These are phyloP conservation scores for Cephalopholis sonnerati DNA, from an alignment of 2,113 vertebrate species.

Conservation along the genomic window DNA sequence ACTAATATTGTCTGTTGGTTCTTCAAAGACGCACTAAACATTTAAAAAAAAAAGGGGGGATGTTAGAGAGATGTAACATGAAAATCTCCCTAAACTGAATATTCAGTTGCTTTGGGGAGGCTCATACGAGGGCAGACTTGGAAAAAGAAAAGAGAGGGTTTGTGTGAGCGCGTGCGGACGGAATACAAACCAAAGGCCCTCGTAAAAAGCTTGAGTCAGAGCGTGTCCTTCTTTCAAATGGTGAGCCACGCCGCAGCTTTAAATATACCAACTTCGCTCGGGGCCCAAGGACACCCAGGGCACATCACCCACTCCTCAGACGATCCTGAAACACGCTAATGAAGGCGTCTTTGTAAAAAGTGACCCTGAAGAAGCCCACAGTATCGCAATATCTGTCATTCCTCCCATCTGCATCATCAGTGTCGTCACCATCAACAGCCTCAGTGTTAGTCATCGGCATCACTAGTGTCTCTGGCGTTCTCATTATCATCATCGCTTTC, in stretches of 20 bases:
- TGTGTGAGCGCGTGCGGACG: neutral
- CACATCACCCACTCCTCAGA: constrained; percentile 20
- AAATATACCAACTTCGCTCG: constrained; percentile 47
- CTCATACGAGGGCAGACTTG: neutral
- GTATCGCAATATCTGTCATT: constrained; percentile 1
- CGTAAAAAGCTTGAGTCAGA: constrained; percentile 55
- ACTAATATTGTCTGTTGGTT: constrained; percentile 6
- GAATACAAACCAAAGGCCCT: constrained; percentile 56
- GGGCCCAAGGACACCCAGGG: constrained; percentile 42
- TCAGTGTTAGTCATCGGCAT: constrained; percentile 28
- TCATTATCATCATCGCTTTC: constrained; percentile 23
- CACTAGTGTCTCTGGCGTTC: constrained; percentile 4
- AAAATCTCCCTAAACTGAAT: constrained; percentile 4
- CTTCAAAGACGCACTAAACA: constrained; percentile 5
- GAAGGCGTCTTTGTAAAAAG: constrained; percentile 16
- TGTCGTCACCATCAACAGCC: constrained; percentile 20
- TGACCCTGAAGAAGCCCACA: constrained; percentile 30
- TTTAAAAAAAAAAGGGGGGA: neutral
- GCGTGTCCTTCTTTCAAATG: constrained; percentile 27
- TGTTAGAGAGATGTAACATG: neutral
- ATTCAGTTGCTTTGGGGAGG: constrained; percentile 5
- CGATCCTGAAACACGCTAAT: constrained; percentile 26
- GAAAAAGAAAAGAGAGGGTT: constrained; percentile 24
- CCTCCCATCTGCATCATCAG: constrained; percentile 19
- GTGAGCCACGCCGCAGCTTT: constrained; percentile 29